Conservation (phyloP, 2,797 vertebrate species). For the Enteromius fasciolatus region DNA sequence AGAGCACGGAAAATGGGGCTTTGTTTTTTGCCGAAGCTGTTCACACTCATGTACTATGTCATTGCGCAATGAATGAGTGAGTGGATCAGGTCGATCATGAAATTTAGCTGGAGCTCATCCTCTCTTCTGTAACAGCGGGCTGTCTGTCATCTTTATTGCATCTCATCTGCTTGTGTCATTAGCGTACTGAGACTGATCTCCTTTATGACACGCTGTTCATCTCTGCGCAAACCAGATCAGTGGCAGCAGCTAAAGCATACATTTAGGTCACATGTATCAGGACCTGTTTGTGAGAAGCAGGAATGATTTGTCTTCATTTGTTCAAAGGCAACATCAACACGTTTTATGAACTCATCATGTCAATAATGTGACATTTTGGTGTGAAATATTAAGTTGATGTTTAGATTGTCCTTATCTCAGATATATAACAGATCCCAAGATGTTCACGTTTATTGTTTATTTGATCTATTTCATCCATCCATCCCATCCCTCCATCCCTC, state of each 20-base stretch:
- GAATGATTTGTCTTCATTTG: background rate
- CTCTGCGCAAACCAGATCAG: constrained; percentile 43
- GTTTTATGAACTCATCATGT: background rate
- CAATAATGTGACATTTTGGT: constrained; percentile 1
- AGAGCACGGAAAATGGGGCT: background rate
- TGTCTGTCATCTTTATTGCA: constrained; percentile 51
- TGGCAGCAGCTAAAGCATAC: constrained; percentile 41
- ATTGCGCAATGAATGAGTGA: constrained; percentile 47
- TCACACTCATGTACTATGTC: constrained; percentile 45
- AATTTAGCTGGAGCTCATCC: constrained; percentile 38
- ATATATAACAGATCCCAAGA: background rate
- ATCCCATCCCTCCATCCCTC: too few species aligned
- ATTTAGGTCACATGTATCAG: constrained; percentile 41
- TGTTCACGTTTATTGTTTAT: background rate
- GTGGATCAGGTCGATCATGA: constrained; percentile 47
- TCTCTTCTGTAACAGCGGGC: constrained; percentile 38
- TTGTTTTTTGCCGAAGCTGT: constrained; percentile 40
- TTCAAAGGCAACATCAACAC: background rate
- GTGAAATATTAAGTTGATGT: background rate
- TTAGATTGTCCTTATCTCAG: background rate
- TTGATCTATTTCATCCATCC: too few species aligned
- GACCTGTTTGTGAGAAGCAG: constrained; percentile 15
- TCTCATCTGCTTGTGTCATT: constrained; percentile 55
- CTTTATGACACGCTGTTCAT: constrained; percentile 34
- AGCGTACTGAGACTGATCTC: constrained; percentile 45